Evolutionary conservation across 1,140 invertebrate genomes (phyloP).

Genomic region (Scaptomyza montana): DNA sequence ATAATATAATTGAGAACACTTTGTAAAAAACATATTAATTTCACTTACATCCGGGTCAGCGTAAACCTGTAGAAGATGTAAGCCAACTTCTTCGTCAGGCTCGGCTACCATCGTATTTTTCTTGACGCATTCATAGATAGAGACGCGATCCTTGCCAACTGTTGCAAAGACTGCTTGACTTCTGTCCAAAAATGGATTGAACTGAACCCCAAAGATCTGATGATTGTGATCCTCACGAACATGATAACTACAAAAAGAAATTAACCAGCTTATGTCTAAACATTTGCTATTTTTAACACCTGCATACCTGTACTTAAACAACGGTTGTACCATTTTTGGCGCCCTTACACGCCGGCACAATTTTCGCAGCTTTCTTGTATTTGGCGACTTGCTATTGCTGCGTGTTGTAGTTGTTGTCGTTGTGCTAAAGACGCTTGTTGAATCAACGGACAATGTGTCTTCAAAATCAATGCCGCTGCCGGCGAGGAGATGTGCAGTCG

Average conservation of each 20-base stretch:
- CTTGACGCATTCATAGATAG: conserved; percentile 93
- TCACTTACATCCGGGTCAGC: conserved; percentile 93
- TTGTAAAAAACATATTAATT: background rate
- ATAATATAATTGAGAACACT: too few species aligned
- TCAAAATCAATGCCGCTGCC: conserved; percentile 28
- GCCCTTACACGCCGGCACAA: conserved; percentile 86
- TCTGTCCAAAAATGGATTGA: conserved; percentile 94
- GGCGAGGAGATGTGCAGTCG: background rate
- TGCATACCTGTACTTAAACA: conserved; percentile 90
- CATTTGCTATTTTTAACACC: too few species aligned
- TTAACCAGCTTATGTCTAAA: background rate
- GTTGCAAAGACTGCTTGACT: conserved; percentile 96
- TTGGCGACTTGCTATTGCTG: conserved; percentile 95
- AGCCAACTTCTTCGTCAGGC: conserved; percentile 85
- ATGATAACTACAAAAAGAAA: conserved; percentile 86
- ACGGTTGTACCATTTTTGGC: conserved; percentile 88
- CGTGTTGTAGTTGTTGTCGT: conserved; percentile 93
- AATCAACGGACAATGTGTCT: conserved; percentile 73
- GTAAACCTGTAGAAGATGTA: conserved; percentile 95
- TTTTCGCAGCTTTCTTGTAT: conserved; percentile 86
- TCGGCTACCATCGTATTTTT: conserved; percentile 67
- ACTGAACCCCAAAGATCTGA: conserved; percentile 96
- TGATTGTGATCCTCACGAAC: conserved; percentile 96
- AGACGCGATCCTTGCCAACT: conserved; percentile 96
- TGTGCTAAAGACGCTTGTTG: conserved; percentile 93